A percentile compares a stretch with the other conserved stretches of the same genome.
Conservation (phyloP, 37 sponge, comb jelly and placozoan genomes). For the Haliclona indistincta region DNA sequence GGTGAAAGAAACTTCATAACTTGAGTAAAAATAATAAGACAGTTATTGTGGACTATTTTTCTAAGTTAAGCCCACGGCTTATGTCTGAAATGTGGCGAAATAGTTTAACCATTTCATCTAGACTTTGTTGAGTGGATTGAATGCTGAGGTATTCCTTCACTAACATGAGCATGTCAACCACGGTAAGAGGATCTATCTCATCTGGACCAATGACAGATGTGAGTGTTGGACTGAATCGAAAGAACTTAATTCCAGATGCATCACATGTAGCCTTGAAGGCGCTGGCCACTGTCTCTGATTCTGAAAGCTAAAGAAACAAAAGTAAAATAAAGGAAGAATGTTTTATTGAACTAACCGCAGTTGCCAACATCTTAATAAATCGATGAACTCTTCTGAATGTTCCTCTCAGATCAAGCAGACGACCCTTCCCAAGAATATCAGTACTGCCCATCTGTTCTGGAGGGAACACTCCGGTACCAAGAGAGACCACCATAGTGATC, state of each 20-base stretch:
- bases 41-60: background rate
- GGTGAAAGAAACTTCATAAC: too few species aligned
- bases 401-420: background rate
- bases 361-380: constrained; percentile 8
- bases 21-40: background rate
- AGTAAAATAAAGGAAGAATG: background rate
- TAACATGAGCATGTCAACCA: constrained; percentile 1
- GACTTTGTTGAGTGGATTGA: background rate
- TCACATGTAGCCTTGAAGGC: background rate
- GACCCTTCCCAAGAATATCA: background rate
- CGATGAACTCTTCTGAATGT: constrained; percentile 11
- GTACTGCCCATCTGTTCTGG: background rate
- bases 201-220: background rate
- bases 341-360: constrained; percentile 1
- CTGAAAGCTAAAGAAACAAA: background rate
- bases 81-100: background rate
- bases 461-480: constrained; percentile 2
- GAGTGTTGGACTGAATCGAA: background rate
- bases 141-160: background rate
- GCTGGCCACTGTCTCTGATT: background rate
- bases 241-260: constrained; percentile 4
- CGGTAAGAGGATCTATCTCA: background rate
- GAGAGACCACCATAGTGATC: background rate
- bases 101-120: background rate
- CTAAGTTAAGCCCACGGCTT: background rate